Conservation (phyloP, 2,113 vertebrate species). For the Bos indicus region DNA sequence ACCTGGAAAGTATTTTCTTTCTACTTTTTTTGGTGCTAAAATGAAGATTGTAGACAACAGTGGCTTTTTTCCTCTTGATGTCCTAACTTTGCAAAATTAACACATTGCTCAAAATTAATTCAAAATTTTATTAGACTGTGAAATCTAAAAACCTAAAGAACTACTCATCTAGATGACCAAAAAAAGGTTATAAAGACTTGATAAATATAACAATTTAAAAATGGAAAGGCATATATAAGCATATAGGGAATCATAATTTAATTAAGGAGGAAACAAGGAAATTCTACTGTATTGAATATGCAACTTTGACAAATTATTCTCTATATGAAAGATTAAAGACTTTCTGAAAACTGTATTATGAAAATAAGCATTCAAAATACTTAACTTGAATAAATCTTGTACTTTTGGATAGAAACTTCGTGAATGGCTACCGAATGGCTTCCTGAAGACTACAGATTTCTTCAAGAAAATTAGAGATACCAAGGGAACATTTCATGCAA, state of each 20-base stretch:
- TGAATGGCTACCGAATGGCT: background rate
- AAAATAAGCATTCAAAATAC: slow-evolving; percentile 9
- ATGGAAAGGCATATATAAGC: background rate
- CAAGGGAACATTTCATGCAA: background rate
- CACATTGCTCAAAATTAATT: background rate
- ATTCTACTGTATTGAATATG: background rate
- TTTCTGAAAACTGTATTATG: background rate
- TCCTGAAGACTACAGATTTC: background rate
- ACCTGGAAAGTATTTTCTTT: background rate
- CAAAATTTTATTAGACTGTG: background rate
- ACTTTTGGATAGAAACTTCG: background rate
- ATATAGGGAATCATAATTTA: background rate
- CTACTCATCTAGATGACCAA: background rate
- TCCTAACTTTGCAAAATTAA: background rate
- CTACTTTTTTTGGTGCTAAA: background rate
- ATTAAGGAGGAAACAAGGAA: background rate
- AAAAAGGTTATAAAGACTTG: background rate
- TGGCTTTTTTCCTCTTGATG: background rate
- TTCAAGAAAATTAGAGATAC: background rate
- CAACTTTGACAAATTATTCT: background rate
- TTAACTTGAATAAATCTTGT: background rate
- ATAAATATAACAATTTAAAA: background rate
- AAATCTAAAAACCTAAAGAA: background rate
- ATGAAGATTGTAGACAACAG: background rate
- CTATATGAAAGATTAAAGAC: background rate